Conservation (phyloP, 2,797 vertebrate genomes). For the Gobionotothen gibberifrons region DNA sequence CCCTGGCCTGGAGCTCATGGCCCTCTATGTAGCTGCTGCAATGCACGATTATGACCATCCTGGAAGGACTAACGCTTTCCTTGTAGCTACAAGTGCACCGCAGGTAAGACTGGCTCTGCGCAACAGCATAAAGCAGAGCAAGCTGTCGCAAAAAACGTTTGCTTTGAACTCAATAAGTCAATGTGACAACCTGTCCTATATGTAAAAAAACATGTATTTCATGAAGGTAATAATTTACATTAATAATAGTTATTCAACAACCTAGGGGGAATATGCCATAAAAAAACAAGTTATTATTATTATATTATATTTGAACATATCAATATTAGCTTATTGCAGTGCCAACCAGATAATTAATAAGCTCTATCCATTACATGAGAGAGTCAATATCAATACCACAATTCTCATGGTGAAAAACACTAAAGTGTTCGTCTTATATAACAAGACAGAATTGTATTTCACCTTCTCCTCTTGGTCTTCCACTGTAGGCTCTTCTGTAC, state of each 20-base stretch:
- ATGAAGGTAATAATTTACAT: neutral
- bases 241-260: neutral
- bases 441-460: neutral
- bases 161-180: neutral
- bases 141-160: neutral
- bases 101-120: conserved; percentile 66
- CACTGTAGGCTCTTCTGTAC: conserved; percentile 92
- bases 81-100: conserved; percentile 96
- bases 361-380: neutral
- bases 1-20: conserved; percentile 95
- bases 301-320: no score
- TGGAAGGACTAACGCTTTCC: conserved; percentile 96
- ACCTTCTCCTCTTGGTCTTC: neutral
- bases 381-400: neutral
- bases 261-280: neutral
- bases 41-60: conserved; percentile 99
- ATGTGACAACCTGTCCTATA: neutral
- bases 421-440: neutral
- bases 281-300: no score
- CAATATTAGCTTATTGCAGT: neutral
- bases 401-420: neutral
- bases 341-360: neutral
- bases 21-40: conserved; percentile 95
- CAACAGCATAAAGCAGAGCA: neutral
- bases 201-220: neutral